phyloP scores from a whole-genome alignment of 2,797 vertebrate genomes.

The Hozukius guyotensis region DNA sequence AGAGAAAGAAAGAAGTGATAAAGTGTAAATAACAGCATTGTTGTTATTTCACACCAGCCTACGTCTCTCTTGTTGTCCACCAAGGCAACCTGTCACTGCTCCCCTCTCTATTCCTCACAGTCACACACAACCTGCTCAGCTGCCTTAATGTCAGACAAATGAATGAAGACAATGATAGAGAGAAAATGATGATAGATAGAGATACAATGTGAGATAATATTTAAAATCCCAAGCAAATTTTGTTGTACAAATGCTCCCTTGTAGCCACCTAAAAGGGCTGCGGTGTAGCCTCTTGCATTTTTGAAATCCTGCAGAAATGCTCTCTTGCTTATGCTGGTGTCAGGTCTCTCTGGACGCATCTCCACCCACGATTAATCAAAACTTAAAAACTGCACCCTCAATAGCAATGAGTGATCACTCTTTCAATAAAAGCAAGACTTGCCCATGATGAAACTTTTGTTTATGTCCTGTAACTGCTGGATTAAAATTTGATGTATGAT shows the following conservation, averaged over 20 bases:
- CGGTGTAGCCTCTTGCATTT: background rate
- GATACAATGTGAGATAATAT: background rate
- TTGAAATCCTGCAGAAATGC: background rate
- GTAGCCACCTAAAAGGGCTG: background rate
- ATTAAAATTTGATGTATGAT: background rate
- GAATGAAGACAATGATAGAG: slow-evolving; percentile 1
- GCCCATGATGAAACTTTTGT: background rate
- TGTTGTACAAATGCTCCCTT: background rate
- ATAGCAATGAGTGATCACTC: background rate
- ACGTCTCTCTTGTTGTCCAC: slow-evolving; percentile 62
- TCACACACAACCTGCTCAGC: slow-evolving; percentile 36
- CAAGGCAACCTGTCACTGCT: slow-evolving; percentile 53
- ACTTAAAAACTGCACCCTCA: background rate
- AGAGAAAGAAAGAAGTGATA: slow-evolving; percentile 41
- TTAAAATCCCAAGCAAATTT: background rate
- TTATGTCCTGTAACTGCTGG: background rate
- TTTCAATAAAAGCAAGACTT: background rate
- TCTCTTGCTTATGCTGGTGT: background rate
- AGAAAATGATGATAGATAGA: background rate
- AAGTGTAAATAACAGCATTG: slow-evolving; percentile 66
- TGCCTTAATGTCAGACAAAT: slow-evolving; percentile 43
- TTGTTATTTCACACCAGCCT: slow-evolving; percentile 72
- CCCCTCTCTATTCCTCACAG: slow-evolving; percentile 45
- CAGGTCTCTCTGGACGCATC: background rate
- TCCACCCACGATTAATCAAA: background rate